Evolutionary conservation across 2,113 vertebrate genomes (phyloP).

Genomic region (Pantherophis guttatus): DNA sequence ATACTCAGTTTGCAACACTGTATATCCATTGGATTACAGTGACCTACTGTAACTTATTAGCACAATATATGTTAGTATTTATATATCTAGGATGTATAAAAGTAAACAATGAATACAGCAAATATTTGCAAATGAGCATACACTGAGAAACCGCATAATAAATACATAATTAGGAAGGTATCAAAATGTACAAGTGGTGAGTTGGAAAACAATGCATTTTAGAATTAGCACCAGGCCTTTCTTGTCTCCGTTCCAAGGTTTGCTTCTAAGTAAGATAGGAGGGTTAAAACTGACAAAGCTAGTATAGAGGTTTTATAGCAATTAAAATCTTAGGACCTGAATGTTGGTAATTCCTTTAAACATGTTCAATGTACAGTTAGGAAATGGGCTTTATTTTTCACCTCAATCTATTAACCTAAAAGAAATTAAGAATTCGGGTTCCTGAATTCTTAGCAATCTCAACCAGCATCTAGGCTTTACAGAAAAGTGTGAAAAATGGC

Average conservation of each 20-base stretch:
- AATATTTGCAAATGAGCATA: not conserved
- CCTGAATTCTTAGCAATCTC: not conserved
- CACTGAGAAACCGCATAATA: not conserved
- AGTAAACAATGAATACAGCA: not conserved
- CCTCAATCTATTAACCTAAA: not conserved
- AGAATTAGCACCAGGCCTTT: not conserved
- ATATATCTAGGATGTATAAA: not conserved
- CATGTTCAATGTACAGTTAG: not conserved
- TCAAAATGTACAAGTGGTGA: not conserved
- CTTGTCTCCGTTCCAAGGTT: not conserved
- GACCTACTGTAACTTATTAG: not conserved
- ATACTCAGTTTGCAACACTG: not conserved
- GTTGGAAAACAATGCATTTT: not conserved
- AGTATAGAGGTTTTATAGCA: not conserved
- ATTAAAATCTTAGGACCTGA: not conserved
- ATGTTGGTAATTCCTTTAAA: not conserved
- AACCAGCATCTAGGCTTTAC: not conserved
- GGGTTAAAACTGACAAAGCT: not conserved
- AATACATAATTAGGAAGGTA: not conserved
- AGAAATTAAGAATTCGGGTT: not conserved
- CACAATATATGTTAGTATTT: not conserved
- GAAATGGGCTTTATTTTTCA: not conserved
- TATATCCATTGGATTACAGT: not conserved
- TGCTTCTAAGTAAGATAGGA: not conserved
- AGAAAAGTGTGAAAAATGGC: not conserved